These are phyloP conservation scores for Mungos mungo DNA, from an alignment of 2,113 vertebrate genomes.

Conservation along the genomic window DNA sequence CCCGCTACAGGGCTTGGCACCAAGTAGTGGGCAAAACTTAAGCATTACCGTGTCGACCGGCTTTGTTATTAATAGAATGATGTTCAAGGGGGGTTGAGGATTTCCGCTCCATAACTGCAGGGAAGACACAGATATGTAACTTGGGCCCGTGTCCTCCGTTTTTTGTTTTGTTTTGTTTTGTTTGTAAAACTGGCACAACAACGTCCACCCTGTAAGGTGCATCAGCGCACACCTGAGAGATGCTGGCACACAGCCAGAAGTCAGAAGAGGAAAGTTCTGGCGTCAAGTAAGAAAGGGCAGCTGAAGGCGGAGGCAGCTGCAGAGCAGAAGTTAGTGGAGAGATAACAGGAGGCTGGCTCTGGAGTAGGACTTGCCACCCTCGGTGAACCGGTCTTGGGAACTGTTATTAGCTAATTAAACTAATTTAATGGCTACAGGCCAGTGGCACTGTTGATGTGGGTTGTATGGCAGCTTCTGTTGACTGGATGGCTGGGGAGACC, in stretches of 20 bases:
- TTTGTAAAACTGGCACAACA: neutral
- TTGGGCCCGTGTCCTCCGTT: neutral
- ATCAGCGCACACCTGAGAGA: neutral
- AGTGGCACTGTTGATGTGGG: neutral
- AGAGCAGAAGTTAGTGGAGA: neutral
- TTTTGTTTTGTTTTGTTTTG: neutral
- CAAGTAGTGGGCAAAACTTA: neutral
- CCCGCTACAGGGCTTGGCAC: neutral
- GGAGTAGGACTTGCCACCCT: neutral
- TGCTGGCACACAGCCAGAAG: neutral
- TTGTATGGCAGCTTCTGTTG: neutral
- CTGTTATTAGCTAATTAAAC: slow-evolving; percentile 30
- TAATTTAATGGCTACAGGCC: neutral
- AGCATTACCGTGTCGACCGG: fast-evolving
- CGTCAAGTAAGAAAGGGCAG: neutral
- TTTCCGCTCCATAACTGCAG: neutral
- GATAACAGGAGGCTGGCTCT: neutral
- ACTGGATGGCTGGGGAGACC: neutral
- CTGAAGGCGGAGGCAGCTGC: neutral
- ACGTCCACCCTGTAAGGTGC: neutral
- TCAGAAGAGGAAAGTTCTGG: neutral
- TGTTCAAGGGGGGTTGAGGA: neutral
- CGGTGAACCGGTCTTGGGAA: neutral
- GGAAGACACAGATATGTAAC: neutral
- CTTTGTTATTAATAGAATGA: neutral